Base-by-base conservation (phyloP, 2,113 vertebrate species). In the Aleadryas rufinucha region DNA sequence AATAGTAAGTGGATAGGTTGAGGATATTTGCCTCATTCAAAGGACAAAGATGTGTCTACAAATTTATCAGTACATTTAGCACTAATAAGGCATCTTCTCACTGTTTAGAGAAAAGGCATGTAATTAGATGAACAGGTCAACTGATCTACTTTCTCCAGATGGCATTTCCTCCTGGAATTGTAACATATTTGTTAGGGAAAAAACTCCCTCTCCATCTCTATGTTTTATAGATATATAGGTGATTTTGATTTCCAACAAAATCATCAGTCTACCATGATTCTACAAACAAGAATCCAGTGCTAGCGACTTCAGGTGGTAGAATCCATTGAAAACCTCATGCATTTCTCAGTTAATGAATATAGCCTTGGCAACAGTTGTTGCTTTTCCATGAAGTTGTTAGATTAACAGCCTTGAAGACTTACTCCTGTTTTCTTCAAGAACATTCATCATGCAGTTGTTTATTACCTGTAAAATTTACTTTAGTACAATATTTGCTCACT, bases 151-250 rank as follows among this genome's bases (percentile, higher is more conserved):
- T 86, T 42, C 30, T 72, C 13, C 19, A 49, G 20, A 27, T 8
- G 2, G n/a, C 13, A 12, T 42, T 61, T 66, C 19, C 12, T 3
- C 1, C 3, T 45, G 28, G 17, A 82, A 39, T 2, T 6, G 6
- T 60, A 64, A 39, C 2, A 27, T 30, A 33, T 44, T 77, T 61
- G 1, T 35, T 30, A 27, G 24, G 11, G 11, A 64, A 71, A 15
- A 50, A 72, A 42, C 17, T 64, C 11, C 9, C 3, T 89, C 14
- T 72, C 53, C 5, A 33, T 18, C 11, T 54, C 23, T 33, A 1
- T 42, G 8, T 49, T 89, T 86, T 49, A 42, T 18, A 49, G 10
- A 66, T 19, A 21, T 6, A 54, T 6, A 39, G 8, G 3, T 31
- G 23, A 63, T 53, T 91, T 80, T 6, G 0, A 11, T 20, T n/a